Conservation (phyloP, 35 echinoderm and acorn worm species). For the Antedon bifida region DNA sequence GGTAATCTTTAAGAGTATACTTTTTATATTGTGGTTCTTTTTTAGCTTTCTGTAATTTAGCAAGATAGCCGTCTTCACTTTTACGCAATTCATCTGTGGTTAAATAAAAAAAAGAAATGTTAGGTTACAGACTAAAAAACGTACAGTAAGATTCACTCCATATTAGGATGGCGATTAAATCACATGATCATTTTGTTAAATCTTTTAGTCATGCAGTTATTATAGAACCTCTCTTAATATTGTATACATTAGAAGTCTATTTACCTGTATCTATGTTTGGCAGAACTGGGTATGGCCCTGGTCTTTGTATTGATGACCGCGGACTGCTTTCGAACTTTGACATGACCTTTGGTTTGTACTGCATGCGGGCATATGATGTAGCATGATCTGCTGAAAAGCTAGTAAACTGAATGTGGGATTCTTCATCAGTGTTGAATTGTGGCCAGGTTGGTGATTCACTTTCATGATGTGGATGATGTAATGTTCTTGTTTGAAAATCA, state of each 20-base stretch:
- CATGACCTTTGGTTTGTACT: not conserved
- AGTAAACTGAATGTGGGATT: slow-evolving; percentile 18
- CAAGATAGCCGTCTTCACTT: slow-evolving; percentile 69
- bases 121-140: not conserved
- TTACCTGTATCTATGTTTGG: slow-evolving; percentile 4
- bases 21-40: slow-evolving; percentile 62
- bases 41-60: slow-evolving; percentile 53
- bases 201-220: no score
- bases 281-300: not conserved
- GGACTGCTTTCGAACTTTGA: not conserved
- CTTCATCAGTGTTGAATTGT: slow-evolving; percentile 22
- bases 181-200: no score
- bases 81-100: slow-evolving; percentile 13
- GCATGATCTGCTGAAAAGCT: slow-evolving; percentile 84
- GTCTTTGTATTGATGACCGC: not conserved
- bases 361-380: slow-evolving; percentile 56
- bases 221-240: no score
- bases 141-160: no score
- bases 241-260: no score
- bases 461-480: not conserved
- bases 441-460: not conserved
- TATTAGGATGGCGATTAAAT: no score
- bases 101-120: not conserved
- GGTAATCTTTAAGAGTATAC: slow-evolving; percentile 86
- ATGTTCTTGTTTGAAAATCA: not conserved